Conservation (phyloP, 2,888 invertebrate species). For the Perdita meconis region DNA sequence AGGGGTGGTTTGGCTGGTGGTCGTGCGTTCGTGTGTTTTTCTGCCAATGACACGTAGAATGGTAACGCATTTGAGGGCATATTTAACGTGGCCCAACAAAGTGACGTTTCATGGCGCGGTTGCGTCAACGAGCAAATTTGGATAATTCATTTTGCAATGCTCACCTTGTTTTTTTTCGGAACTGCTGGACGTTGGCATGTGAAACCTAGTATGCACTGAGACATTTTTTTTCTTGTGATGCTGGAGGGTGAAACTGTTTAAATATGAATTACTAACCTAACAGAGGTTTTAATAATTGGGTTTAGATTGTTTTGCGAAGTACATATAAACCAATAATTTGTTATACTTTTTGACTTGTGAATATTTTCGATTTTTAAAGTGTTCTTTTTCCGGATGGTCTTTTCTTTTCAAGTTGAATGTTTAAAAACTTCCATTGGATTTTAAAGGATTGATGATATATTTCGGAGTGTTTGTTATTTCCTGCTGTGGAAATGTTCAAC, state of each 20-base stretch:
- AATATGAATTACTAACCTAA: too few relatives aligned
- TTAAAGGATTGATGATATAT: too few relatives aligned
- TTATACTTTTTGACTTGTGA: too few relatives aligned
- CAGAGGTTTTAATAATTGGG: too few relatives aligned
- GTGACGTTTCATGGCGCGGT: slow-evolving; percentile 16
- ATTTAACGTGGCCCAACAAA: slow-evolving; percentile 21
- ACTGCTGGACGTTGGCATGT: neutral
- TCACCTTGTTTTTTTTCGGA: neutral
- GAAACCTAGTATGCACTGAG: neutral
- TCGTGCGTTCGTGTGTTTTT: slow-evolving; percentile 10
- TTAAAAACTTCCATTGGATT: too few relatives aligned
- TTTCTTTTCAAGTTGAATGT: too few relatives aligned
- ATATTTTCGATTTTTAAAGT: too few relatives aligned
- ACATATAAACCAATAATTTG: too few relatives aligned
- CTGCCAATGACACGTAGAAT: slow-evolving; percentile 20
- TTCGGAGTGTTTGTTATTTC: too few relatives aligned
- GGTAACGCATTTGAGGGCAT: slow-evolving; percentile 6
- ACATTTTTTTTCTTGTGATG: neutral
- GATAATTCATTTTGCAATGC: slow-evolving; percentile 20
- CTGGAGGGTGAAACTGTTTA: neutral
- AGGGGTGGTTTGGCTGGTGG: slow-evolving; percentile 18
- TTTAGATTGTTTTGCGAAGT: too few relatives aligned
- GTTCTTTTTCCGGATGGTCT: too few relatives aligned
- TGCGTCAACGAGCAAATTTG: slow-evolving; percentile 24
- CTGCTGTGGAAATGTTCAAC: too few relatives aligned